A percentile compares a stretch with the other conserved stretches of the same genome.
phyloP scores from a whole-genome alignment of 2,888 invertebrate genomes.

The Uloborus plumipes region DNA sequence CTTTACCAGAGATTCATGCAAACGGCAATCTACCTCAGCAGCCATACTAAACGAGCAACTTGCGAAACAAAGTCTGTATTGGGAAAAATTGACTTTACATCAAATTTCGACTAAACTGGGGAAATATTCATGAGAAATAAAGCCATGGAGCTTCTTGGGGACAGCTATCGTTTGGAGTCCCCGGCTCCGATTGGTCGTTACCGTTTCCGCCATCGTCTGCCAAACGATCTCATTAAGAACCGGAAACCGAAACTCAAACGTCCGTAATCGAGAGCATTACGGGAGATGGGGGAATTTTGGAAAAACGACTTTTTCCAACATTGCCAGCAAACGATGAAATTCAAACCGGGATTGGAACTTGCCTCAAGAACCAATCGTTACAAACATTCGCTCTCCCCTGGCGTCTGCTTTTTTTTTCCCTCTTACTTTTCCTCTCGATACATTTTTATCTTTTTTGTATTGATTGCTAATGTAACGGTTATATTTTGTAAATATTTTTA shows the following conservation, averaged over 20 bases:
- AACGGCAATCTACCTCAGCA: too few relatives aligned
- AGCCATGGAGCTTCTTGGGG: too few relatives aligned
- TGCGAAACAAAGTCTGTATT: too few relatives aligned
- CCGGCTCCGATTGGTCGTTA: slow-evolving; percentile 58
- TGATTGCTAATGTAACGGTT: too few relatives aligned
- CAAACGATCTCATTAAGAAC: slow-evolving; percentile 64
- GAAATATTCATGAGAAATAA: too few relatives aligned
- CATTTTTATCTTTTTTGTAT: neutral
- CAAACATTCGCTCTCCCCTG: slow-evolving; percentile 20
- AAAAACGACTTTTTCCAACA: slow-evolving; percentile 28
- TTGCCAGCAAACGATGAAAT: slow-evolving; percentile 31
- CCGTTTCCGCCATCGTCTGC: slow-evolving; percentile 57
- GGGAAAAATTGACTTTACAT: too few relatives aligned
- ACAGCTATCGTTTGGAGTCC: slow-evolving; percentile 6
- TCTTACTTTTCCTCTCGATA: neutral
- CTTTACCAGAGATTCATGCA: too few relatives aligned
- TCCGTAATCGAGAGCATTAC: slow-evolving; percentile 45
- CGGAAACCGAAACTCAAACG: slow-evolving; percentile 62
- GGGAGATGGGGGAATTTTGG: slow-evolving; percentile 23
- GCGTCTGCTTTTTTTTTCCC: neutral
- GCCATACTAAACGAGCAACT: too few relatives aligned
- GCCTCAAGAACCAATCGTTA: slow-evolving; percentile 36
- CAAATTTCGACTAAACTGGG: too few relatives aligned
- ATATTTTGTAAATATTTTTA: too few relatives aligned
- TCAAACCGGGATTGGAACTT: slow-evolving; percentile 38